Base-by-base conservation (phyloP, 2,888 invertebrate genomes). In the Machimus rusticus region DNA sequence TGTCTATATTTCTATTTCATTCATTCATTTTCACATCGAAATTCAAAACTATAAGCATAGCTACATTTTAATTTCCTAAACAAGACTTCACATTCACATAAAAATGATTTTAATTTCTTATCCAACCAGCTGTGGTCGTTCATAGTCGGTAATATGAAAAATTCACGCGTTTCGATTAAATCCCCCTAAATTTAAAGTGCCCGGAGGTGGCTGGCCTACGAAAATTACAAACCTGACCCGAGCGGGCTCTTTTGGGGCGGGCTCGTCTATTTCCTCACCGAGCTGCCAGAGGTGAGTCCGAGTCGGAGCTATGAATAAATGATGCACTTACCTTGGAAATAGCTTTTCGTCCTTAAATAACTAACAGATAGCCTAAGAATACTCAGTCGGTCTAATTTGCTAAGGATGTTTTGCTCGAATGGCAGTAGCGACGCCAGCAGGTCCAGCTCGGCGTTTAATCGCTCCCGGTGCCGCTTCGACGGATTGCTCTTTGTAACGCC, bases 271-370 rank as follows among this genome's bases (percentile, higher is more conserved):
- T 66, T 66, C 12, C 23, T 23, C 12, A 23, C 9, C 23, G 2
- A 23, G 23, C 28, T 66, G 66, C 12, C 66, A 19, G 66, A 66
- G 23, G 8, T 19, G 3, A 23, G 28, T 9, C 3, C 66, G 28
- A 66, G 12, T 66, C 4, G 23, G 28, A 12, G 9, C 28, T 66
- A 81, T 81, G 31, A 81, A 84, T 66, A 84, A 84, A 16, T 39
- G 39, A 74, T 57, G 23, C 55, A 91, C 95, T 94, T 93, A 99
- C 99, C 98, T 97, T 99, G 99, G 94, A 99, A 99, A 94, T 99
- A 99, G 94, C 99, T 98, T 94, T 99, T 99, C 92, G 99, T 99
- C 91, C 99, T 96, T 90, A 99, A 95, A 93, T 99, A 99, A 94
- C 98, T 98, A 93, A 99, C 99, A 87, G 99, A 98, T 89, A 99